phyloP scores from a whole-genome alignment of 2,113 vertebrate species.

The Archilochus colubris region DNA sequence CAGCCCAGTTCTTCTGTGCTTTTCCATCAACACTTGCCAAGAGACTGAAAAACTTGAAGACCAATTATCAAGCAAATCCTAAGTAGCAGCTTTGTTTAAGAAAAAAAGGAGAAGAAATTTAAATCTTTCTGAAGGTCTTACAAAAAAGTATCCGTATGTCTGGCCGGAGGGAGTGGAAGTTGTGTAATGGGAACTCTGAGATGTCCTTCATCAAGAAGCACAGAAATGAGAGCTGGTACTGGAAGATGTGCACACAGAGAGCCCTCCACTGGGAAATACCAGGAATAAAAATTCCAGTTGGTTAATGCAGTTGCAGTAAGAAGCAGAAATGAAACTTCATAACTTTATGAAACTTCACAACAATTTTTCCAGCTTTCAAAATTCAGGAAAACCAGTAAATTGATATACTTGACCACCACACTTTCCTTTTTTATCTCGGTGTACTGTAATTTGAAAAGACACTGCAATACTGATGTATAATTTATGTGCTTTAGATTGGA shows the following conservation, averaged over 20 bases:
- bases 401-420: background rate
- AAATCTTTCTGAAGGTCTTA: background rate
- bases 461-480: background rate
- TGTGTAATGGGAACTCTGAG: background rate
- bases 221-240: background rate
- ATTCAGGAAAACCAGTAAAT: background rate
- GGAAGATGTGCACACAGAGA: background rate
- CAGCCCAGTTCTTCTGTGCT: background rate
- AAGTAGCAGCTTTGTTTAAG: background rate
- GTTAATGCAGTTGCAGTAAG: background rate
- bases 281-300: background rate
- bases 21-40: background rate
- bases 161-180: background rate
- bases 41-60: background rate
- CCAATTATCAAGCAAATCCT: background rate
- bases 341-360: background rate
- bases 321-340: background rate
- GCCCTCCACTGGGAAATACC: background rate
- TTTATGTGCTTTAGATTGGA: background rate
- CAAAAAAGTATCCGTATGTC: background rate
- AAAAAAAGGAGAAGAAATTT: background rate
- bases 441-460: background rate
- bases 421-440: background rate
- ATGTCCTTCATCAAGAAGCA: rapidly evolving
- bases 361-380: background rate